A percentile compares a stretch with the other conserved stretches of the same genome.
These are phyloP conservation scores for Apamea monoglypha DNA, from an alignment of 2,888 invertebrate genomes.

Conservation along the genomic window DNA sequence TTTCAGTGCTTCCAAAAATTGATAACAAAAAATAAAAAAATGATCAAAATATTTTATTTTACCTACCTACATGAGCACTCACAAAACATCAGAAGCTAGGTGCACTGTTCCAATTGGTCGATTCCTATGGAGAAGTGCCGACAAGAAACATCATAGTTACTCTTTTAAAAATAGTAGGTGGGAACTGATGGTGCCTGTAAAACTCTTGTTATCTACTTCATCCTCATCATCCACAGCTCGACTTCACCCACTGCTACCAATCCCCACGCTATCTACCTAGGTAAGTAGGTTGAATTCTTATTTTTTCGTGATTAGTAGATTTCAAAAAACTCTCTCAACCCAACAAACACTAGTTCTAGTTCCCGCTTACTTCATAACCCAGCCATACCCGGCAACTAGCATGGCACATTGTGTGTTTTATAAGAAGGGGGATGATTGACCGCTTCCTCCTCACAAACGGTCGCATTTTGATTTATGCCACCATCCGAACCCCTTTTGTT, in stretches of 20 bases:
- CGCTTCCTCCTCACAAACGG: constrained; percentile 85
- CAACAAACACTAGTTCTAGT: background rate
- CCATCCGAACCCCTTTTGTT: constrained; percentile 70
- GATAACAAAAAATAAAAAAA: background rate
- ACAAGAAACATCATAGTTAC: no score
- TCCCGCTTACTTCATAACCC: constrained; percentile 62
- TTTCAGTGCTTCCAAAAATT: constrained; percentile 9
- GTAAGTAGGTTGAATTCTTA: background rate
- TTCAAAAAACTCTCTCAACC: background rate
- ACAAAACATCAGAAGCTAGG: background rate
- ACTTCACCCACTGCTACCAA: no score
- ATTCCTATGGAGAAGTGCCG: background rate
- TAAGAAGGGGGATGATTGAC: constrained; percentile 87
- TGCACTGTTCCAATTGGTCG: background rate
- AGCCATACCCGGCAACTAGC: constrained; percentile 61
- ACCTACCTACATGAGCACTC: background rate
- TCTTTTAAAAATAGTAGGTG: no score
- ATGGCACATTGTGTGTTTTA: constrained; percentile 75
- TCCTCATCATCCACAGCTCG: no score
- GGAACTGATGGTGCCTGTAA: no score
- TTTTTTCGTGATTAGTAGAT: background rate
- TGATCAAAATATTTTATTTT: background rate
- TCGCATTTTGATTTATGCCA: constrained; percentile 83
- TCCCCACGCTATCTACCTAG: background rate
- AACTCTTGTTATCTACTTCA: no score